Base-by-base conservation (phyloP, 2,888 invertebrate species). In the Acanthoscelides obtectus region DNA sequence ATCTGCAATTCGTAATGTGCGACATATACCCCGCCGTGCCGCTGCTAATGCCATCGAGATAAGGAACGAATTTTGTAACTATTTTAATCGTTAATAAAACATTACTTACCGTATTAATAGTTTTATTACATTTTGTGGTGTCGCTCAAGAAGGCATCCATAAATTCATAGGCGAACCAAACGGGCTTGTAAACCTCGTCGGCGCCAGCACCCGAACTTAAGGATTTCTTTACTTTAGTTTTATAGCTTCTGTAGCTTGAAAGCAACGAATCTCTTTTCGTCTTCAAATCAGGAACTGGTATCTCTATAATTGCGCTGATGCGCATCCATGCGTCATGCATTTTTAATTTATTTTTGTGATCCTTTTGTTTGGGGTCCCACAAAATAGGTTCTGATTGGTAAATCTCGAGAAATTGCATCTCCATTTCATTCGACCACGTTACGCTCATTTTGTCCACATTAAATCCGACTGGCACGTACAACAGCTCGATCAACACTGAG, bases 51-150 rank as follows among this genome's bases (percentile, higher is more conserved):
- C 68, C 21, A 22, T 12, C 22, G 68, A 21, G 22, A 67, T 67
- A 21, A 22, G 68, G 22, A n/a, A 67, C 22, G 68, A 67, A n/a
- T 67, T 22, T 67, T 21, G 22, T 67, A 22, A 67, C 22, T 67
- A 67, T 67, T 67, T 63, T 63, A 63, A n/a, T n/a, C n/a, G n/a
- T n/a, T n/a, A n/a, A n/a, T n/a, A n/a, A n/a, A n/a, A n/a, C n/a
- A n/a, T n/a, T n/a, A n/a, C n/a, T n/a, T n/a, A 63, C 63, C 8
- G 63, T 63, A 19, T 63, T 63, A 63, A 63, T 19, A 12, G 63
- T 63, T 12, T 63, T 63, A 63, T 63, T 63, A 63, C 63, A 63
- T 63, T 8, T 63, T 63, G 63, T 63, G 19, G 63, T 63, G 63
- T 63, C 63, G 19, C 63, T 19, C 12, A 63, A 12, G 19, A 63